These are phyloP conservation scores for Myotis myotis DNA, from an alignment of 2,797 vertebrate genomes.

Conservation along the genomic window DNA sequence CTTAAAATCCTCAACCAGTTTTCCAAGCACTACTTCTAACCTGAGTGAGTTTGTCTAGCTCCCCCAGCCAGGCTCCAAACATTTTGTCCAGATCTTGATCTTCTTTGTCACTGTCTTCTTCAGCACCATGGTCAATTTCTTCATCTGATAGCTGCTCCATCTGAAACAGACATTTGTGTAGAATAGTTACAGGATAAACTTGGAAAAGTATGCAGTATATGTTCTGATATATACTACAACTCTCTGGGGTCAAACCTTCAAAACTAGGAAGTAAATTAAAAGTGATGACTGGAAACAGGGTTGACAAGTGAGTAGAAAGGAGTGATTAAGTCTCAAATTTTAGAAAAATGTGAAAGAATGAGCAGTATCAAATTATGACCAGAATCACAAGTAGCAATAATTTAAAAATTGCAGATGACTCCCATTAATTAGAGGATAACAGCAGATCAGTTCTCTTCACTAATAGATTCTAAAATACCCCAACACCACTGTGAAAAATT, in stretches of 20 bases:
- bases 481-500: conserved; percentile 3
- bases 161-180: conserved; percentile 81
- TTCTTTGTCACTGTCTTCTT: conserved; percentile 98
- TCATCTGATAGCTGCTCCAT: conserved; percentile 99
- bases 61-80: conserved; percentile 98
- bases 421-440: neutral
- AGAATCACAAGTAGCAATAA: conserved; percentile 28
- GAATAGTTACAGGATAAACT: conserved; percentile 2
- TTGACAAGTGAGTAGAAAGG: conserved; percentile 1
- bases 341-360: neutral
- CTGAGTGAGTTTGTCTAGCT: conserved; percentile 98
- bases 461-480: neutral
- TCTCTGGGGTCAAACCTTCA: conserved; percentile 28
- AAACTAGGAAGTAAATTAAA: conserved; percentile 44
- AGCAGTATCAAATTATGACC: conserved; percentile 6
- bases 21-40: conserved; percentile 79
- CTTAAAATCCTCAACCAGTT: neutral
- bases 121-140: conserved; percentile 95
- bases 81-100: conserved; percentile 99
- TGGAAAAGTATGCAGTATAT: conserved; percentile 3
- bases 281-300: neutral
- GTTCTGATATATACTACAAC: neutral
- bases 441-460: neutral
- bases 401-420: neutral
- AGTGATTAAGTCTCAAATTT: conserved; percentile 34